These are phyloP conservation scores for Halcyon smyrnensis DNA, from an alignment of 2,797 vertebrate species.

Conservation along the genomic window DNA sequence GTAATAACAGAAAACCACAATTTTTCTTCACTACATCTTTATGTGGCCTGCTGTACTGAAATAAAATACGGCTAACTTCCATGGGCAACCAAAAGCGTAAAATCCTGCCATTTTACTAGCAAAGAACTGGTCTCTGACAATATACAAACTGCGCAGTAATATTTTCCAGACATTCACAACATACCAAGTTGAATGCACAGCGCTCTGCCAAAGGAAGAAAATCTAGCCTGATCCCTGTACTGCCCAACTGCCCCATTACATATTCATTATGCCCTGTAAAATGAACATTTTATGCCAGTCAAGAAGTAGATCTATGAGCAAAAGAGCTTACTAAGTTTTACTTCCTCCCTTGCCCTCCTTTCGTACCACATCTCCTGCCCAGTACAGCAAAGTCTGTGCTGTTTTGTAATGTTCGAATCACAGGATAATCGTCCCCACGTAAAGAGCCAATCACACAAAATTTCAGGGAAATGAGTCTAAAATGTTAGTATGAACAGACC, in stretches of 20 bases:
- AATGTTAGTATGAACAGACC: background rate
- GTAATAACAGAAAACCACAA: background rate
- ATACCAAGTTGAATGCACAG: background rate
- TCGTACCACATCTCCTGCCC: background rate
- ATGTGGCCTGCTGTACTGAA: slow-evolving; percentile 1
- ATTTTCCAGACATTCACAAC: background rate
- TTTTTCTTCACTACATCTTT: slow-evolving; percentile 1
- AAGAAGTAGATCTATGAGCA: background rate
- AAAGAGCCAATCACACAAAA: background rate
- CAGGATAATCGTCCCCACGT: background rate
- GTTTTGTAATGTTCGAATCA: background rate
- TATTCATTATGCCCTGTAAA: background rate
- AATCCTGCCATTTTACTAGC: background rate
- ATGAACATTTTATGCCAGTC: background rate
- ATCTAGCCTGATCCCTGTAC: background rate
- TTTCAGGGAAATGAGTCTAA: background rate
- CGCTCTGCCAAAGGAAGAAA: background rate
- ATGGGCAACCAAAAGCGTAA: background rate
- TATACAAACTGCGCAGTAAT: slow-evolving; percentile 2
- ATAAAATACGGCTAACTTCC: slow-evolving; percentile 10
- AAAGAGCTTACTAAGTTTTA: background rate
- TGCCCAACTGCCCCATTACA: background rate
- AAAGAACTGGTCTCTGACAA: slow-evolving; percentile 7
- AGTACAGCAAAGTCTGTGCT: background rate
- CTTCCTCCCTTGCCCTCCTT: background rate